phyloP scores from a whole-genome alignment of 2,888 invertebrate genomes.

The Andrena trimmerana region DNA sequence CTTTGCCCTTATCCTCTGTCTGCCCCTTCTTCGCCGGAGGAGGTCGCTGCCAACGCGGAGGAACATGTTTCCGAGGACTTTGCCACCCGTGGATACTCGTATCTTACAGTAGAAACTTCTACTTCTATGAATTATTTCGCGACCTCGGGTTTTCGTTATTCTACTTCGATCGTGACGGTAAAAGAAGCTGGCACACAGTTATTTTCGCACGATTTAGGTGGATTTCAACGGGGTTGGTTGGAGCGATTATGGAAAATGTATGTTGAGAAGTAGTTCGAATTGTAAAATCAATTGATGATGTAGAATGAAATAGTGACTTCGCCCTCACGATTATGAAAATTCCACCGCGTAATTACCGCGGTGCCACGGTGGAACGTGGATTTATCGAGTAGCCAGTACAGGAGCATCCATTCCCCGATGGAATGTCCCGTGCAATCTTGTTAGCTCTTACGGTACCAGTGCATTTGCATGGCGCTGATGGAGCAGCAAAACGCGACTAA shows the following conservation, averaged over 20 bases:
- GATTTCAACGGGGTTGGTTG: no score
- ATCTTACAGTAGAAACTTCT: not conserved
- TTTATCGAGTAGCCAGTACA: constrained; percentile 72
- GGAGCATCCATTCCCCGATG: constrained; percentile 56
- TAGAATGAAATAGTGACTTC: constrained; percentile 5
- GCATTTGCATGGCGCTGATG: constrained; percentile 67
- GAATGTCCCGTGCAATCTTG: constrained; percentile 75
- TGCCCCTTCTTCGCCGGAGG: constrained; percentile 4
- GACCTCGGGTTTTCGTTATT: not conserved
- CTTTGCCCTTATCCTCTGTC: constrained; percentile 53
- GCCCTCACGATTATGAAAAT: constrained; percentile 56
- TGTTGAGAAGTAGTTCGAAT: not conserved
- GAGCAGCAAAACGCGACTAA: constrained; percentile 46
- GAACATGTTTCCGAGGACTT: constrained; percentile 15
- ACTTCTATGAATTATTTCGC: not conserved
- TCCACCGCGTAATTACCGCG: constrained; percentile 69
- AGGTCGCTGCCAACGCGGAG: not conserved
- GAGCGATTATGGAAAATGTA: no score
- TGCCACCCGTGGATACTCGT: not conserved
- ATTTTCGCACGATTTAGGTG: no score
- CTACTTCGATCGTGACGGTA: not conserved
- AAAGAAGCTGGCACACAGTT: no score
- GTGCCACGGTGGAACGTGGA: constrained; percentile 69
- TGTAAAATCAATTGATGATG: not conserved
- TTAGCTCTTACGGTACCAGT: constrained; percentile 68